Conservation (phyloP, 2,888 invertebrate species). For the Steinernema hermaphroditum region DNA sequence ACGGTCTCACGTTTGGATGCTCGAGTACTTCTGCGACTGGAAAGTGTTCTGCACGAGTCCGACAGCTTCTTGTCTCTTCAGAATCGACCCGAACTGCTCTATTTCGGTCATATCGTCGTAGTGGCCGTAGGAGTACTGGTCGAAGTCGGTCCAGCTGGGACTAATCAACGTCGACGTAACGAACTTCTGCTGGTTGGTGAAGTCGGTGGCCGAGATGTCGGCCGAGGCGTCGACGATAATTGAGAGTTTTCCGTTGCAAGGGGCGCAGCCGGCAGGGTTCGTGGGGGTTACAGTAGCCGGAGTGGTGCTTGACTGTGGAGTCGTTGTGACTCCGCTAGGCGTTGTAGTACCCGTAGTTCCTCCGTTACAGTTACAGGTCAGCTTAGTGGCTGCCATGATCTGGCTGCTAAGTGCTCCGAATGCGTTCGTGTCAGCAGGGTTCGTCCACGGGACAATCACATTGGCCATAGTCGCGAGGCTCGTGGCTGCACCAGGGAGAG, state of each 20-base stretch:
- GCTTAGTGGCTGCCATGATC: constrained; percentile 7
- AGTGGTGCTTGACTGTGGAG: neutral
- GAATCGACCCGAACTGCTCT: neutral
- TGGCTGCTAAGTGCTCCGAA: neutral
- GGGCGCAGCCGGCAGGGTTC: constrained; percentile 2
- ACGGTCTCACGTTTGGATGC: neutral
- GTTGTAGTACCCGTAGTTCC: no score
- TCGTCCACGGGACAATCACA: neutral
- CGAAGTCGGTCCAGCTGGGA: neutral
- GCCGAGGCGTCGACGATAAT: neutral
- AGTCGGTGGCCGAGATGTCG: neutral
- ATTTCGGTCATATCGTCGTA: neutral
- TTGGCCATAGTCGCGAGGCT: neutral
- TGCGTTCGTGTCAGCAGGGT: neutral
- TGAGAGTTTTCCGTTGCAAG: neutral
- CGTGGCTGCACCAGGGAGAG: no score
- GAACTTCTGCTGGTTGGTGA: constrained; percentile 17
- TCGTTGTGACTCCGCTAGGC: no score
- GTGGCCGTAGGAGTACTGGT: neutral
- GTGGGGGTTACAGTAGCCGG: neutral
- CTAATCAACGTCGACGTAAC: neutral
- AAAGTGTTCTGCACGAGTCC: neutral
- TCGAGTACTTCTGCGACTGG: neutral
- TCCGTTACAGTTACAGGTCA: neutral
- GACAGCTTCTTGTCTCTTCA: neutral